phyloP scores from a whole-genome alignment of 2,888 invertebrate species.

The Invenusta paracnida region DNA sequence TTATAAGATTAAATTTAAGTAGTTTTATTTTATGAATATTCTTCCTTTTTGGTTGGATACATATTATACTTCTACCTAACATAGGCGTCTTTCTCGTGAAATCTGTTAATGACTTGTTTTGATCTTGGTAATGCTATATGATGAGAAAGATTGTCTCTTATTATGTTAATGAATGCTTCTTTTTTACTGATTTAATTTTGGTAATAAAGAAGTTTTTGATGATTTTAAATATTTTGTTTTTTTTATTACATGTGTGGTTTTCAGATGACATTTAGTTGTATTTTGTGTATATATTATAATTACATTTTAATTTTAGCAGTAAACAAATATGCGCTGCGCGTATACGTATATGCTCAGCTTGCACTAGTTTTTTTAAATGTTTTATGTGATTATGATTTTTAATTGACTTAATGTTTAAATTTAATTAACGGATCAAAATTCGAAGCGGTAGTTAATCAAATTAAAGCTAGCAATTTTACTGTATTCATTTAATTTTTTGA shows the following conservation, averaged over 20 bases:
- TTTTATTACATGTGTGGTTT: background rate
- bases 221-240: background rate
- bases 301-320: background rate
- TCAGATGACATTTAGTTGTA: background rate
- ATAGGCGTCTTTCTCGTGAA: conserved; percentile 16
- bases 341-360: no score
- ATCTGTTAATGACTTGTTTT: background rate
- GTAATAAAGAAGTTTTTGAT: conserved; percentile 26
- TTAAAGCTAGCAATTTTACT: no score
- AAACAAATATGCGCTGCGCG: no score
- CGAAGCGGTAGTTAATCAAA: no score
- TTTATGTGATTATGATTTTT: no score
- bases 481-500: no score
- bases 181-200: conserved; percentile 21
- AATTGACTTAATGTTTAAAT: no score
- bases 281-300: background rate
- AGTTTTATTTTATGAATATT: background rate
- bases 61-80: background rate
- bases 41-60: conserved; percentile 1
- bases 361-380: no score
- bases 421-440: no score
- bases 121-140: conserved; percentile 10
- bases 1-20: background rate
- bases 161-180: conserved; percentile 11
- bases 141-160: conserved; percentile 8